phyloP scores from a whole-genome alignment of 1,140 invertebrate species.

The Spodoptera frugiperda region DNA sequence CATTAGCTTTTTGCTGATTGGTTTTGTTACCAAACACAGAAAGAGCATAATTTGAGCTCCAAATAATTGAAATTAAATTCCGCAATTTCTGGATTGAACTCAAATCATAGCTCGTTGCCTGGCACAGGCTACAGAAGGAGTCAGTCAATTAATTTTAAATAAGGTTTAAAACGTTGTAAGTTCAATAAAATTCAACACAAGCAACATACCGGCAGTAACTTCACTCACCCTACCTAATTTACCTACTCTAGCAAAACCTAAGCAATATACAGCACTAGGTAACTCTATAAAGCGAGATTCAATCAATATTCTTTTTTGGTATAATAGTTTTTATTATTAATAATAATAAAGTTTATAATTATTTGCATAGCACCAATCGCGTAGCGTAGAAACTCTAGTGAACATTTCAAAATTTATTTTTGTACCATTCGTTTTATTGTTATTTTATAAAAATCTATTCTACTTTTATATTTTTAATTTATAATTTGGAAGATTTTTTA shows the following conservation, averaged over 20 bases:
- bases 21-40: too few relatives aligned
- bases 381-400: slow-evolving; percentile 49
- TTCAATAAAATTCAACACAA: too few relatives aligned
- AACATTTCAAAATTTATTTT: slow-evolving; percentile 44
- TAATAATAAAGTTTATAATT: slow-evolving; percentile 44
- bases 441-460: slow-evolving; percentile 35
- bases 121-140: too few relatives aligned
- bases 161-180: too few relatives aligned
- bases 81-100: too few relatives aligned
- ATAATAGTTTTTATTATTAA: slow-evolving; percentile 43
- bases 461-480: neutral
- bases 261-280: slow-evolving; percentile 53
- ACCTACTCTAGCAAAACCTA: neutral
- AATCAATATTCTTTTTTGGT: slow-evolving; percentile 54
- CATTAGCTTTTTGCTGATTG: too few relatives aligned
- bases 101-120: too few relatives aligned
- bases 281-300: slow-evolving; percentile 56
- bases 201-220: neutral
- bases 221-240: slow-evolving; percentile 6
- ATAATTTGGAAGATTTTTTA: slow-evolving; percentile 22
- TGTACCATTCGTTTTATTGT: slow-evolving; percentile 34
- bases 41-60: too few relatives aligned
- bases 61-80: too few relatives aligned
- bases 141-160: too few relatives aligned
- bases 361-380: slow-evolving; percentile 58